phyloP scores from a whole-genome alignment of 1,140 invertebrate species.

The Frieseomelitta varia region DNA sequence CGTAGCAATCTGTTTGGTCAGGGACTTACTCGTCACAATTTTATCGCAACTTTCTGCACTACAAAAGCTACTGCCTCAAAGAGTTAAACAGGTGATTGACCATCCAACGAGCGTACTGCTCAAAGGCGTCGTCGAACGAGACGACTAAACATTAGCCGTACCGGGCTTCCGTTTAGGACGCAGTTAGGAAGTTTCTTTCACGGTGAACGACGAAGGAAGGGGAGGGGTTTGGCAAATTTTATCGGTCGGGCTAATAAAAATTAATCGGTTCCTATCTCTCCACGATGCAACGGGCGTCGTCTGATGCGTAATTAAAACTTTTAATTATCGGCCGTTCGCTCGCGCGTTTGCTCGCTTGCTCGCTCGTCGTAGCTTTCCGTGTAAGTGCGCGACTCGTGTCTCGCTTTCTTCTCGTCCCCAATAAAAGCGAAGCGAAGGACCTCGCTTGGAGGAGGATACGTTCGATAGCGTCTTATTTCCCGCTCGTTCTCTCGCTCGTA shows the following conservation, averaged over 20 bases:
- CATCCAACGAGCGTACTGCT: neutral
- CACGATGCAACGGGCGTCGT: conserved; percentile 10
- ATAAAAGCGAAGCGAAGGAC: neutral
- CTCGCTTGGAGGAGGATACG: neutral
- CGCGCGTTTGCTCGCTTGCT: neutral
- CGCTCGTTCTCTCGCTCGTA: neutral
- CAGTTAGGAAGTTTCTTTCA: neutral
- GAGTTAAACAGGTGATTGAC: neutral
- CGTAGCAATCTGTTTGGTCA: too few species aligned
- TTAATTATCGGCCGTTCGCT: conserved; percentile 65
- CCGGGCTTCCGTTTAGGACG: too few species aligned
- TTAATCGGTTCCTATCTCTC: neutral
- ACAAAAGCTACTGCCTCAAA: too few species aligned
- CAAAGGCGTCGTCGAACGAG: neutral
- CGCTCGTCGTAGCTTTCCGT: too few species aligned
- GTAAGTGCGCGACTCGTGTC: neutral
- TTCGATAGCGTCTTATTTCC: neutral
- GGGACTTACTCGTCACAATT: too few species aligned
- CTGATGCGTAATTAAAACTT: conserved; percentile 71
- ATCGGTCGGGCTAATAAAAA: neutral
- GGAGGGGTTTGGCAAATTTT: neutral
- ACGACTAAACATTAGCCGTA: neutral
- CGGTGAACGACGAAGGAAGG: neutral
- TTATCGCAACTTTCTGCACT: too few species aligned
- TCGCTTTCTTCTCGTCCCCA: conserved; percentile 10